These are phyloP conservation scores for Toxonevra muliebris DNA, from an alignment of 2,888 invertebrate genomes.

Conservation along the genomic window DNA sequence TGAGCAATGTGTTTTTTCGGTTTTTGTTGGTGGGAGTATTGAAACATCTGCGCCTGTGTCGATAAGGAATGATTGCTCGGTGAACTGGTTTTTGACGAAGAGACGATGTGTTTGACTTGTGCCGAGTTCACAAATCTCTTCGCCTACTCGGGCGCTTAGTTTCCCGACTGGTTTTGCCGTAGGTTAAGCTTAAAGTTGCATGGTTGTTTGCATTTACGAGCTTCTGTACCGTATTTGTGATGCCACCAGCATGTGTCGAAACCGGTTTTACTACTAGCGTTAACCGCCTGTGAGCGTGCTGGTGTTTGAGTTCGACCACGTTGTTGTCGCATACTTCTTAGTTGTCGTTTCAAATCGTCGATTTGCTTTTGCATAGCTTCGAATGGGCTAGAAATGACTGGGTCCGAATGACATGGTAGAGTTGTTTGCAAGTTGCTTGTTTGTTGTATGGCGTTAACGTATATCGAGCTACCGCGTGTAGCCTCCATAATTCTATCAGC, in stretches of 20 bases:
- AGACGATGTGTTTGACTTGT: conserved; percentile 10
- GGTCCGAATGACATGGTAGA: no score
- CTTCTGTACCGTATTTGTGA: conserved; percentile 23
- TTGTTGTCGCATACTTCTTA: no score
- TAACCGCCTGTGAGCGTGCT: no score
- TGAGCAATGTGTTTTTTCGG: neutral
- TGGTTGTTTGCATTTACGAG: conserved; percentile 32
- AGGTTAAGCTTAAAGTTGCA: conserved; percentile 14
- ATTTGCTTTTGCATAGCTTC: no score
- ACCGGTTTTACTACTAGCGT: no score
- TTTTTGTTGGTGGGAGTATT: conserved; percentile 30
- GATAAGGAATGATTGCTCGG: conserved; percentile 31
- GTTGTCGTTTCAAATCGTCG: no score
- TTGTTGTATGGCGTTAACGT: neutral
- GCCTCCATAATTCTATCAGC: conserved; percentile 32
- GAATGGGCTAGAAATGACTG: no score
- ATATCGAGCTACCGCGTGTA: neutral
- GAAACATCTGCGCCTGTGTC: conserved; percentile 40
- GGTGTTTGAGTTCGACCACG: no score
- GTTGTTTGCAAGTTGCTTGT: no score
- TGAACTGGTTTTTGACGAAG: conserved; percentile 24
- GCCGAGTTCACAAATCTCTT: conserved; percentile 23
- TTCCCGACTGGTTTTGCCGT: neutral
- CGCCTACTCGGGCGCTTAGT: conserved; percentile 23
- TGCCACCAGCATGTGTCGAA: conserved; percentile 43